These are phyloP conservation scores for Aptenodytes forsteri DNA, from an alignment of 2,113 vertebrate genomes.

Conservation along the genomic window DNA sequence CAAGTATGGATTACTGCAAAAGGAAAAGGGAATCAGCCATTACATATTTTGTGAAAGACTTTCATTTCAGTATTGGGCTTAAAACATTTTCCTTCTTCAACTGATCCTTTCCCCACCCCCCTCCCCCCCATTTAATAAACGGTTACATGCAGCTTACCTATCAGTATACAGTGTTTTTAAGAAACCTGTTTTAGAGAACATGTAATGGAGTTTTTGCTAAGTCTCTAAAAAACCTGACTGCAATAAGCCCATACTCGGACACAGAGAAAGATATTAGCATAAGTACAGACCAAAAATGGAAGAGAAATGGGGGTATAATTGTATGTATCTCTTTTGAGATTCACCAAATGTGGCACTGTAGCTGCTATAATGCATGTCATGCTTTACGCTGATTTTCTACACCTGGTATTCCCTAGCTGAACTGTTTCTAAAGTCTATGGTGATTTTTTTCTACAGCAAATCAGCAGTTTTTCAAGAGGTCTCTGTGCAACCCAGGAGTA, in stretches of 20 bases:
- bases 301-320: background rate
- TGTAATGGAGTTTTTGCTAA: background rate
- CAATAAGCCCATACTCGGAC: background rate
- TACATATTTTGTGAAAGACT: background rate
- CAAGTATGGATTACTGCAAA: background rate
- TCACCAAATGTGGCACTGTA: background rate
- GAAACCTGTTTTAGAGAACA: background rate
- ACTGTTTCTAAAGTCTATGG: slow-evolving; percentile 59
- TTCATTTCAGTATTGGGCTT: background rate
- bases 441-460: slow-evolving; percentile 64
- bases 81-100: background rate
- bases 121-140: background rate
- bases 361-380: slow-evolving; percentile 25
- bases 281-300: background rate
- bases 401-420: slow-evolving; percentile 58
- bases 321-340: background rate
- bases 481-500: slow-evolving; percentile 58
- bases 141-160: background rate
- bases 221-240: background rate
- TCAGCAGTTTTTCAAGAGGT: slow-evolving; percentile 68
- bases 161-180: background rate
- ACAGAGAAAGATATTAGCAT: background rate
- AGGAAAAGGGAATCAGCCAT: background rate
- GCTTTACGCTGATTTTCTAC: slow-evolving; percentile 61
- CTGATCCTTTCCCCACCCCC: background rate